Percentiles rank a stretch among this genome's conserved stretches.
Conservation (phyloP, 2,888 invertebrate genomes). For the Sarcophaga caerulescens region DNA sequence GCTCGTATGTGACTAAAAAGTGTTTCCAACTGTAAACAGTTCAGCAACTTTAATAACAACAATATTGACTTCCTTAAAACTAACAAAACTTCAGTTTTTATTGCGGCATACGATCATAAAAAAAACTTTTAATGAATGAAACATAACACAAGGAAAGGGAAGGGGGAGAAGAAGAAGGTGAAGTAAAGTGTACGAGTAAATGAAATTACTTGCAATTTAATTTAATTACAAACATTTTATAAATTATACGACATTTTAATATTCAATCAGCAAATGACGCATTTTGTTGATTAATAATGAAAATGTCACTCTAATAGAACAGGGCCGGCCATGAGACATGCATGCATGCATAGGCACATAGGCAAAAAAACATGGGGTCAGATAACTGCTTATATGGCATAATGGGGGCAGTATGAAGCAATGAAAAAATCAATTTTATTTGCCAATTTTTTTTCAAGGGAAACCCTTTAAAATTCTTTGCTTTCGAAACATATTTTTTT, state of each 20-base stretch:
- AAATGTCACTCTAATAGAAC: constrained; percentile 31
- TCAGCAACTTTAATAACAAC: constrained; percentile 4
- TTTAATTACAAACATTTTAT: constrained; percentile 61
- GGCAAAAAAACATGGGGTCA: constrained; percentile 15
- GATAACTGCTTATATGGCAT: neutral
- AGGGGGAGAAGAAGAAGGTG: no score
- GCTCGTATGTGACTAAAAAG: neutral
- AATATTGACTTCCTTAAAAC: neutral
- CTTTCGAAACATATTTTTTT: no score
- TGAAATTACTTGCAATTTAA: constrained; percentile 50
- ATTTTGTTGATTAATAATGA: constrained; percentile 56
- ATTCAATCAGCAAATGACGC: constrained; percentile 56
- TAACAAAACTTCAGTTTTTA: constrained; percentile 22
- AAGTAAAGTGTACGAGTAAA: neutral
- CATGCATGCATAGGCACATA: neutral
- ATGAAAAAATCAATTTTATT: no score
- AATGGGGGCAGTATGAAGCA: no score
- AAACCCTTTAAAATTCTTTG: no score
- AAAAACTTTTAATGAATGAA: constrained; percentile 39
- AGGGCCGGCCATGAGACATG: neutral
- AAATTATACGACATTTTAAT: constrained; percentile 56
- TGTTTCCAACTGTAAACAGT: neutral
- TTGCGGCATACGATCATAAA: neutral
- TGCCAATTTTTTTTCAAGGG: no score
- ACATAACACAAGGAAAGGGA: neutral